phyloP scores from a whole-genome alignment of 2,888 invertebrate species.

The Carterocephalus palaemon region DNA sequence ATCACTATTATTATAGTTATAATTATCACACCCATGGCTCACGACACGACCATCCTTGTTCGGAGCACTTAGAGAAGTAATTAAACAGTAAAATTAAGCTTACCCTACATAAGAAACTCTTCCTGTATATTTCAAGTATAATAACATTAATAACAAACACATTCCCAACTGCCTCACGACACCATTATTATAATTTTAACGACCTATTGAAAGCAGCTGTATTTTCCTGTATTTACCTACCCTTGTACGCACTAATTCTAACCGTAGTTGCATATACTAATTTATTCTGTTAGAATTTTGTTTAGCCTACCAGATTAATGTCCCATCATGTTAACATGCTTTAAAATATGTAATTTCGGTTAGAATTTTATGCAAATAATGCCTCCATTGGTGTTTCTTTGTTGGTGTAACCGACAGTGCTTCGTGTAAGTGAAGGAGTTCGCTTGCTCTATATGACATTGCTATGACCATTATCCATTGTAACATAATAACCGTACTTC shows the following conservation, averaged over 20 bases:
- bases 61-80: slow-evolving; percentile 36
- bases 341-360: slow-evolving; percentile 9
- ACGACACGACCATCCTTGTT: slow-evolving; percentile 40
- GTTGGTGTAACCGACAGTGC: slow-evolving; percentile 16
- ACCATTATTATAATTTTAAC: no score
- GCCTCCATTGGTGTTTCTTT: slow-evolving; percentile 3
- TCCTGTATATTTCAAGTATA: slow-evolving; percentile 20
- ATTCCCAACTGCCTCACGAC: slow-evolving; percentile 1
- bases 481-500: slow-evolving; percentile 2
- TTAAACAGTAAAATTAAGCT: slow-evolving; percentile 31
- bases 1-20: slow-evolving; percentile 35
- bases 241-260: slow-evolving; percentile 18
- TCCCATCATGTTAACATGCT: background rate
- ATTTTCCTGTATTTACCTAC: background rate
- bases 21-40: slow-evolving; percentile 40
- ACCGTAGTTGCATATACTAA: slow-evolving; percentile 11
- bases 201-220: no score
- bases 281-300: no score
- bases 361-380: slow-evolving; percentile 13
- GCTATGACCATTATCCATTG: slow-evolving; percentile 1
- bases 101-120: slow-evolving; percentile 10
- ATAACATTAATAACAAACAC: background rate
- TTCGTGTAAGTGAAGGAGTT: slow-evolving; percentile 55
- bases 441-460: slow-evolving; percentile 17
- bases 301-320: no score